Conservation (phyloP, 2,113 vertebrate genomes). For the Catharus minimus region DNA sequence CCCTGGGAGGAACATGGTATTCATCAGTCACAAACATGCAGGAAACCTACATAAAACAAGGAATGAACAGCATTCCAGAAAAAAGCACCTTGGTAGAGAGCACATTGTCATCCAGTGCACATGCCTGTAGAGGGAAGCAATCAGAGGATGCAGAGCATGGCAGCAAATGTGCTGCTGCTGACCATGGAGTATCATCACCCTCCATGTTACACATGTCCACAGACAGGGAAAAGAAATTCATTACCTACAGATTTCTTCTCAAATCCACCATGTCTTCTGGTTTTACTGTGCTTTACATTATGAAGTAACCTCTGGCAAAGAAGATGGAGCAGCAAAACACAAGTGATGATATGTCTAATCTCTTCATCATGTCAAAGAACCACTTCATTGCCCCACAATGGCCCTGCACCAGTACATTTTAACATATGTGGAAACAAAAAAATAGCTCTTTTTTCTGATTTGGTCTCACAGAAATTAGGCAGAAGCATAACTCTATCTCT, state of each 20-base stretch:
- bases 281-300: conserved; percentile 23
- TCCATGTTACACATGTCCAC: neutral
- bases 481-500: conserved; percentile 22
- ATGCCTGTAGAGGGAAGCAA: neutral
- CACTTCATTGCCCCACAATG: conserved; percentile 13
- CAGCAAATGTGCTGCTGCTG: neutral
- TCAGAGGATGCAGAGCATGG: neutral
- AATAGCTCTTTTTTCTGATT: neutral
- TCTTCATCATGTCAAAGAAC: conserved; percentile 48
- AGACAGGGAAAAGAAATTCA: neutral
- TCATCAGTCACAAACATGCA: neutral
- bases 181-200: neutral
- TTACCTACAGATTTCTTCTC: neutral
- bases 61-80: neutral
- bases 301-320: conserved; percentile 38
- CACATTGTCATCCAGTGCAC: neutral
- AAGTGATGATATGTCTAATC: conserved; percentile 50
- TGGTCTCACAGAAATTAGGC: conserved; percentile 28
- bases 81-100: neutral
- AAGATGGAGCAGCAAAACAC: neutral
- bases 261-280: neutral
- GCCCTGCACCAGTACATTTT: neutral
- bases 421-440: conserved; percentile 7
- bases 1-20: neutral
- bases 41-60: neutral